Base-by-base conservation (phyloP, 2,113 vertebrate species). In the Engystomops pustulosus region DNA sequence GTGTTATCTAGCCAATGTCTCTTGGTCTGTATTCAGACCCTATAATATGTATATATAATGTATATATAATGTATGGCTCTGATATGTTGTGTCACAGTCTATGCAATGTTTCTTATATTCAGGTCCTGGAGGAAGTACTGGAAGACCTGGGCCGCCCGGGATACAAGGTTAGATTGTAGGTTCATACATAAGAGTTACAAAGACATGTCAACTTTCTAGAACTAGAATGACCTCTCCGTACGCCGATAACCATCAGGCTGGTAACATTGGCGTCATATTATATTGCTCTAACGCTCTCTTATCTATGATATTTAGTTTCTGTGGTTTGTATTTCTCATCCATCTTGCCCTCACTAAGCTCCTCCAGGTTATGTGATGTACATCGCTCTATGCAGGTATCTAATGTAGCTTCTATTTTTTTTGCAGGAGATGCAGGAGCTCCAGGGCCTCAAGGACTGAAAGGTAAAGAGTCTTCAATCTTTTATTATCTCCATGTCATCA, bases 351-450 rank as follows among this genome's bases (percentile, higher is more conserved):
- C 6, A 14, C 58, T 20, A 11, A 2, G 3, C 9, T 5, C 3
- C 0, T 0, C 51, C 15, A n/a, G n/a, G 27, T 12, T 12, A 25
- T 18, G 55, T 2, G 3, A 5, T 15, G 1, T 27, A 60, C 6
- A 41, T 41, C 4, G n/a, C n/a, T 41, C 4, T 41, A 41, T 41
- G 4, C 3, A 3, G n/a, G 11, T 27, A 1, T 62, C 3, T 6
- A 30, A 41, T 62, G 1, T 30, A 27, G 15, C 2, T 27, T 55
- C 3, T 62, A 15, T 62, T 71, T 71, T n/a, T 45, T 25, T 14
- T 71, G 38, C 41, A 71, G 69, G 68, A 71, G 68, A 71, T 25
- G 36, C 68, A 45, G 69, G 68, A 8, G 68, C 4, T 25, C n/a
- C 11, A 45, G 69, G 69, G 1, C n/a, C 11, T 20, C 69, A 41